Percentiles rank a stretch among this genome's conserved stretches.
Conservation (phyloP, 2,888 invertebrate species). For the Hypolimnas misippus region DNA sequence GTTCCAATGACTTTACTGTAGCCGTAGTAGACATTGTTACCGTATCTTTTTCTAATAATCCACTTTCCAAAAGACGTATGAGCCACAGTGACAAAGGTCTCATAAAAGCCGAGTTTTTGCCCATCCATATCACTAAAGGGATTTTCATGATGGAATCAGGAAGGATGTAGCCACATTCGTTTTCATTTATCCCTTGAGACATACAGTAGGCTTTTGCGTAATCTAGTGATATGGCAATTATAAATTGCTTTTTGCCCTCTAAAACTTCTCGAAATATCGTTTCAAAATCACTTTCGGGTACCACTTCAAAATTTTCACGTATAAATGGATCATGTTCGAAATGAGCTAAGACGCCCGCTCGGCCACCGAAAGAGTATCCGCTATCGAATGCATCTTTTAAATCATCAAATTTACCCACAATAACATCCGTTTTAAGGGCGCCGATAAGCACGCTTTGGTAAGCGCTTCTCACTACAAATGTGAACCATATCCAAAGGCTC, state of each 20-base stretch:
- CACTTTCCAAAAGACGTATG: conserved; percentile 63
- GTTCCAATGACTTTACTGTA: conserved; percentile 49
- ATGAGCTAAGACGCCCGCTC: conserved; percentile 59
- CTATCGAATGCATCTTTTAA: conserved; percentile 58
- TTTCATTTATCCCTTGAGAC: conserved; percentile 58
- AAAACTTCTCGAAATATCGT: conserved; percentile 57
- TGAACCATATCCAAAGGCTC: conserved; percentile 69
- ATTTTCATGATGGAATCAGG: conserved; percentile 66
- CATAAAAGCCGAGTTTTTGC: conserved; percentile 59
- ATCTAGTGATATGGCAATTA: conserved; percentile 65
- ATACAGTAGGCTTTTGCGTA: conserved; percentile 64
- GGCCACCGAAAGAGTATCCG: conserved; percentile 64
- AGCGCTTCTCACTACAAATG: conserved; percentile 66
- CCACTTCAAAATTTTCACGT: conserved; percentile 55
- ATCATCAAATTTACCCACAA: conserved; percentile 59
- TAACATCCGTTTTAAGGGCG: conserved; percentile 63
- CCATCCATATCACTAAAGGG: conserved; percentile 68
- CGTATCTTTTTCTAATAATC: conserved; percentile 57
- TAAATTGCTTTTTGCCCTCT: conserved; percentile 57
- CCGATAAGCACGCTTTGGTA: conserved; percentile 71
- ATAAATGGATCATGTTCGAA: conserved; percentile 66
- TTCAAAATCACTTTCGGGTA: conserved; percentile 62
- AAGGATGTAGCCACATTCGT: conserved; percentile 65
- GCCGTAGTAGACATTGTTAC: conserved; percentile 47
- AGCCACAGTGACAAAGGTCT: conserved; percentile 57